Evolutionary conservation across 2,797 vertebrate species (phyloP), one percentile per base, ranked within the genome.

Genomic region (Kryptopterus vitreolus): DNA sequence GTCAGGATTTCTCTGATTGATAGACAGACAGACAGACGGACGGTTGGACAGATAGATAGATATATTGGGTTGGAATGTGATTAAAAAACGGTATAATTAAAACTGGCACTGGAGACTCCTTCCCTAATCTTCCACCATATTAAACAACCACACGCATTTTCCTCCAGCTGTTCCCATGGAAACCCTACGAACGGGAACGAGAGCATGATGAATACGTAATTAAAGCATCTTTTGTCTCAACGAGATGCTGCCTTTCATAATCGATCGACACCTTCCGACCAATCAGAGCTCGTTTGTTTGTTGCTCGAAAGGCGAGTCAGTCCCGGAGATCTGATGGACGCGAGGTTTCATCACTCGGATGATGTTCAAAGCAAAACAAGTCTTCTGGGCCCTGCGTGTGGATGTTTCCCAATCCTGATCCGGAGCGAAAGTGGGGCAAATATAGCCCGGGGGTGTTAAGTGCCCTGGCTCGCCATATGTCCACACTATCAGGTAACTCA

Each of bases 401-500:
- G 68, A 81, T 82, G 62, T 83, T 65, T 82, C 18, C 83, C 81
- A 88, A 90, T 80, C 82, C 65, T 84, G 65, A 68, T 48, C 81
- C 83, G 79, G 59, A 69, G 61, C 71, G 63, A 89, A 89, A 79
- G 48, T 86, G 43, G 66, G 78, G 87, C 88, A 91, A 91, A 92
- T 91, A 92, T 88, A 93, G 87, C 87, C 84, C 78, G 84, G 68
- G 62, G 82, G 87, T 89, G 87, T 85, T 91, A 87, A 88, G 91
- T 87, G 78, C 85, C 87, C 73, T 80, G 83, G 87, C 90, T 88
- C 62, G 87, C 86, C 92, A 90, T 89, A 92, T 90, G 91, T 88
- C 89, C 55, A 38, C 84, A 86, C 89, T 92, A 94, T 95, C 93
- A 93, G 87, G 89, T 95, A 91, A 91, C 94, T 63, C 83, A 92